A percentile compares a stretch with the other conserved stretches of the same genome.
Conservation (phyloP, 2,888 invertebrate species). For the Spisula subtruncata region DNA sequence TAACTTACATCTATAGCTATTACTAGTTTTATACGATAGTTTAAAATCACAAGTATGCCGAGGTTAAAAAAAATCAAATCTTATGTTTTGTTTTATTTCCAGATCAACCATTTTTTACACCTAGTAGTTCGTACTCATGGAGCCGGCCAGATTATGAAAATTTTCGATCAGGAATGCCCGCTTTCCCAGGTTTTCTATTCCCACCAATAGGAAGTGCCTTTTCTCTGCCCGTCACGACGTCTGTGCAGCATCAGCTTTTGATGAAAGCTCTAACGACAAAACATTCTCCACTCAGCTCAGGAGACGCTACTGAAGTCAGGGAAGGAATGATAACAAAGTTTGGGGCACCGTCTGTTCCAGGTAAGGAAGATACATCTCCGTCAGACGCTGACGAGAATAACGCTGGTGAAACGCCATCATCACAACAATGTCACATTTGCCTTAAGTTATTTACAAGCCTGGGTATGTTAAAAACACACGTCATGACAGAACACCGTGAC, state of each 20-base stretch:
- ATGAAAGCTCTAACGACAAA: slow-evolving; percentile 67
- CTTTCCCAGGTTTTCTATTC: slow-evolving; percentile 67
- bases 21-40: too few relatives aligned
- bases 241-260: slow-evolving; percentile 66
- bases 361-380: slow-evolving; percentile 39
- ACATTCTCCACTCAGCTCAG: slow-evolving; percentile 39
- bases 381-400: slow-evolving; percentile 55
- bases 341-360: slow-evolving; percentile 25
- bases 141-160: slow-evolving; percentile 64
- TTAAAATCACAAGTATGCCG: too few relatives aligned
- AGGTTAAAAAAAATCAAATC: too few relatives aligned
- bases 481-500: slow-evolving; percentile 73
- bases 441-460: slow-evolving; percentile 69
- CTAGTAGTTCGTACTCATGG: slow-evolving; percentile 59
- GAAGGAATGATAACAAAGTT: slow-evolving; percentile 44
- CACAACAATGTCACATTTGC: slow-evolving; percentile 74
- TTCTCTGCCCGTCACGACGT: slow-evolving; percentile 63
- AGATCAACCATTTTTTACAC: slow-evolving; percentile 59
- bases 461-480: slow-evolving; percentile 67
- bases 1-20: too few relatives aligned
- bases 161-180: slow-evolving; percentile 59
- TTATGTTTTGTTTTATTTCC: slow-evolving; percentile 22
- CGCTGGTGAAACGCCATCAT: slow-evolving; percentile 38
- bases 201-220: slow-evolving; percentile 70
- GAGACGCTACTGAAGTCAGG: slow-evolving; percentile 46